Base-by-base conservation (phyloP, 2,113 vertebrate genomes). In the Alouatta palliata region DNA sequence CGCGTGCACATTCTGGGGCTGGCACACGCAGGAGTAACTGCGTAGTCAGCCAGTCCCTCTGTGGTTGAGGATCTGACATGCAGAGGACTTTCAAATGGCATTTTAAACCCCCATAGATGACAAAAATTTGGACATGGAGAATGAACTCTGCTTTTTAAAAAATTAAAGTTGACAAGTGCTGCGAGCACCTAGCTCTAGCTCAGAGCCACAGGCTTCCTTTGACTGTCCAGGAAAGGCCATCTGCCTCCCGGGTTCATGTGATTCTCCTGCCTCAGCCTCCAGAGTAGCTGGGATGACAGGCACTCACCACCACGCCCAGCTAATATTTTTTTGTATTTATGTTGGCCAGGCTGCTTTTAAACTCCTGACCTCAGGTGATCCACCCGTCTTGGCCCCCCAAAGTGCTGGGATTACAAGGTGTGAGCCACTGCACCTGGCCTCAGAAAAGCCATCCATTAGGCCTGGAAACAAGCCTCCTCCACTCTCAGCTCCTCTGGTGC, bases 81-180 rank as follows among this genome's bases (percentile, higher is more conserved):
- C 25, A 84, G 40, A 54, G 30, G 43, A 70, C 70, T 84, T 79
- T 56, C 66, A 80, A 87, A 81, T n/a, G 19, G 43, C 47, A 73
- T 95, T 94, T 97, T 87, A 93, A 96, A 97, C 95, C 94, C 83
- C 95, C 94, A 97, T 98, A 98, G 98, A 98, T 98, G 98, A 98
- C 95, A 97, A 98, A 97, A 96, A 95, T 97, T 91, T 98, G 97
- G 97, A 97, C 91, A 95, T 89, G 87, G 96, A 93, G 70, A 92
- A 96, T 3, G 87, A 85, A 61, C 96, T 97, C 97, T 95, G 95
- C 35, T 83, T 13, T 25, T 25, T 6, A 19, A 54, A 73, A 11
- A 45, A 16, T 1, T 8, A 81, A 68, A 14, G 35, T 12, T 32
- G 70, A 8, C 11, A 90, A 76, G 54, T 49, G 89, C 56, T 96